Evolutionary conservation across 2,888 invertebrate species (phyloP), one percentile per base, ranked within the genome.

Genomic region (Parnassius apollo): DNA sequence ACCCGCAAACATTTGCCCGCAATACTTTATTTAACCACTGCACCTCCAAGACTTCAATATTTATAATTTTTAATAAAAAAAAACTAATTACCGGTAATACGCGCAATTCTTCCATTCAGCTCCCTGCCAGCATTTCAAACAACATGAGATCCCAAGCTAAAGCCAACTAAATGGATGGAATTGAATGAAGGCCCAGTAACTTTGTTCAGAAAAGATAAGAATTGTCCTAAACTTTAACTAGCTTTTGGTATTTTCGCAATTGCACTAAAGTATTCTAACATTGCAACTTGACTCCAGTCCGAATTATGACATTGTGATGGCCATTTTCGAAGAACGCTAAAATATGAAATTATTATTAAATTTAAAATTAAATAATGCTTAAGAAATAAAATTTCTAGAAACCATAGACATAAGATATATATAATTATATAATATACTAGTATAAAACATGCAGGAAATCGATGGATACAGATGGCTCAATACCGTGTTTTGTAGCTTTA

Each of bases 101-200:
- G 83, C 2, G 83, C 83, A 50, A 71, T 81, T 71, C 78, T 77
- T 12, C 91, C 87, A 1, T 78, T 71, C 2, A 86, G 66, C 65
- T 78, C 75, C 35, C 85, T 78, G 1, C 89, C 91, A 62, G 89
- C 86, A 18, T 82, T 85, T 7, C 88, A 90, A 25, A 83, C 91
- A 0, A 92, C 62, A 66, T 93, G 93, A 57, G 89, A 86, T 1
- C 92, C 93, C 61, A 93, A 77, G 69, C 92, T 91, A 71, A 92
- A 88, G n/a, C 93, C 93, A 11, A 89, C 72, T n/a, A 92, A 69
- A 61, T 92, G 92, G 72, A 92, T 82, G 42, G 70, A 68, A 45
- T 72, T 70, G 48, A 75, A 76, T 1, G 76, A 71, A 0, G 81
- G 75, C 0, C 86, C 85, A 60, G 85, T 81, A 0, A 71, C 73